Conservation (phyloP, 2,797 vertebrate species). For the Zenarchopterus dispar region DNA sequence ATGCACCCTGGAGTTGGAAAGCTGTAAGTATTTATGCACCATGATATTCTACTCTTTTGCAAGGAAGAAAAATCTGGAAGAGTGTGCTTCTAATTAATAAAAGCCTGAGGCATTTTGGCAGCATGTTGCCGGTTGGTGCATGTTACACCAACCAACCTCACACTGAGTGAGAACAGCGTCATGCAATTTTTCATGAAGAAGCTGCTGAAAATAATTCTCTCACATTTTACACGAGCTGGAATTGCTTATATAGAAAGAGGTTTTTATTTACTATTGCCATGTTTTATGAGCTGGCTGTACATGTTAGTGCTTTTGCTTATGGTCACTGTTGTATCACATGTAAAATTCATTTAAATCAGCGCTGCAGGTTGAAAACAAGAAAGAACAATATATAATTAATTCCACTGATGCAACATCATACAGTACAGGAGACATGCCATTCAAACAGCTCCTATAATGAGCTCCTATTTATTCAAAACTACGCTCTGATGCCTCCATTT, state of each 20-base stretch:
- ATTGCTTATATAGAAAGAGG: neutral
- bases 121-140: neutral
- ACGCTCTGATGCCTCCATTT: no score
- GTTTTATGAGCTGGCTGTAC: no score
- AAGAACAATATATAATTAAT: no score
- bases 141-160: conserved; percentile 10
- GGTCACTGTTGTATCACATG: no score
- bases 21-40: conserved; percentile 83
- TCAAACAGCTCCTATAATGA: no score
- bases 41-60: neutral
- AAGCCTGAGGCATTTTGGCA: neutral
- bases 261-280: no score
- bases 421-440: no score
- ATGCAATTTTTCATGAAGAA: neutral
- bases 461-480: no score
- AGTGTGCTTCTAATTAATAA: conserved; percentile 2
- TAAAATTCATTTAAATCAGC: no score
- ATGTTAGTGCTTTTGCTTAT: no score
- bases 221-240: neutral
- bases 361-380: no score
- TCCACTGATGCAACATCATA: no score
- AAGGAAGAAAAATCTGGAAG: neutral
- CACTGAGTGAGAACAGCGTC: neutral
- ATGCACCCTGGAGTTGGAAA: conserved; percentile 93
- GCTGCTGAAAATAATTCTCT: neutral